Conservation (phyloP, 2,113 vertebrate species). For the Odontophorus gujanensis region DNA sequence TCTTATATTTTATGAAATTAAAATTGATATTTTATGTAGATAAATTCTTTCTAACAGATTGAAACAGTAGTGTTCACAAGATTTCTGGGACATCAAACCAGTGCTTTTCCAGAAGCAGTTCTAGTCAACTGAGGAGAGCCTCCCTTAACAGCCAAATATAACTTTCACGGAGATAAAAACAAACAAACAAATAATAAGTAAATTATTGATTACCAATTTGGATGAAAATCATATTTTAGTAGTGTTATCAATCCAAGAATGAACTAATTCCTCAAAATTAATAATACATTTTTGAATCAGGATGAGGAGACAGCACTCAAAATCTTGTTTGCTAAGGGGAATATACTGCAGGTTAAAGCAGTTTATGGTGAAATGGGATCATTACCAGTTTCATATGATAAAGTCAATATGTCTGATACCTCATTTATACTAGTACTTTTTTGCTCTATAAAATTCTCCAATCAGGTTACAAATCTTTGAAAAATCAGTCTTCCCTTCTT, state of each 20-base stretch:
- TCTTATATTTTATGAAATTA: background rate
- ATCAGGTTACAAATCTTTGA: background rate
- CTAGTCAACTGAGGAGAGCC: background rate
- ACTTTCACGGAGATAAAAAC: background rate
- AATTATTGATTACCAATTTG: background rate
- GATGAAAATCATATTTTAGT: background rate
- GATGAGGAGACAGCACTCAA: background rate
- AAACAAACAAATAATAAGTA: background rate
- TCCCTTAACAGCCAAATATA: background rate
- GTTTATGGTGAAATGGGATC: background rate
- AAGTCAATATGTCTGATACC: background rate
- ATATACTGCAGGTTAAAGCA: background rate
- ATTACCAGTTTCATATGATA: background rate
- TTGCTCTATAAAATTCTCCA: background rate
- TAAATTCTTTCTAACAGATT: background rate
- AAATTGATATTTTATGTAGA: background rate
- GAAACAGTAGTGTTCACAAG: background rate
- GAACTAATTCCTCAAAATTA: background rate
- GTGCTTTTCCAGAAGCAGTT: background rate
- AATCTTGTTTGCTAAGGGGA: background rate
- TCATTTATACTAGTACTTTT: background rate
- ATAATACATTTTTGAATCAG: background rate
- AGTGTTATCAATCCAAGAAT: background rate
- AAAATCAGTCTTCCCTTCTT: background rate
- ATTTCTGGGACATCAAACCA: background rate